These are phyloP conservation scores for Geotrupes spiniger DNA, from an alignment of 2,888 invertebrate genomes.

Conservation along the genomic window DNA sequence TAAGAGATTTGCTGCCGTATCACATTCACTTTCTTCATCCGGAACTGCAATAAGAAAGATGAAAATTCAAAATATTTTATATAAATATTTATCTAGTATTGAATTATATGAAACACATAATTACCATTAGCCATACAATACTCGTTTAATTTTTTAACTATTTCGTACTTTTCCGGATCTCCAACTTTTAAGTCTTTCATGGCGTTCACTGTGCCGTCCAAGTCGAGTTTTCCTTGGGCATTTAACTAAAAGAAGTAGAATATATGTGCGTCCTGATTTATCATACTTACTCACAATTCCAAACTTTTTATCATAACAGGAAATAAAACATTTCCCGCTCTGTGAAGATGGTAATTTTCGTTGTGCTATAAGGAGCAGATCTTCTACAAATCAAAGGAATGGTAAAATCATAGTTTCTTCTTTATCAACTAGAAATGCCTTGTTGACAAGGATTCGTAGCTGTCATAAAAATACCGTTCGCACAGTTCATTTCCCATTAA, in stretches of 20 bases:
- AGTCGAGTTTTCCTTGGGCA: conserved; percentile 24
- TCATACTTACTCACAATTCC: conserved; percentile 10
- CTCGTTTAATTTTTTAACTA: conserved; percentile 23
- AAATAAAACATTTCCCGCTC: no score
- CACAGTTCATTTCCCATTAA: no score
- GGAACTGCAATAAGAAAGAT: conserved; percentile 14
- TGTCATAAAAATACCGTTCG: no score
- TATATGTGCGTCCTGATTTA: background rate
- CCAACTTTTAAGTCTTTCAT: conserved; percentile 22
- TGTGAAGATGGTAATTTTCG: no score
- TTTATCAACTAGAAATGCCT: no score
- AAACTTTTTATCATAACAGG: conserved; percentile 15
- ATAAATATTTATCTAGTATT: background rate
- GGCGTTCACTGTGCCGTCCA: conserved; percentile 12
- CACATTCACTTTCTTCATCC: conserved; percentile 19
- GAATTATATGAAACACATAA: background rate
- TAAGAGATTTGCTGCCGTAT: conserved; percentile 18
- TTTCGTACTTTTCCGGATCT: conserved; percentile 23
- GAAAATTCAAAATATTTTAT: conserved; percentile 8
- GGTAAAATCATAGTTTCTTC: no score
- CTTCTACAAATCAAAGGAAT: no score
- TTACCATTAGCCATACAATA: conserved; percentile 25
- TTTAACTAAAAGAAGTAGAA: conserved; percentile 24
- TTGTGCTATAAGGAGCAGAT: no score
- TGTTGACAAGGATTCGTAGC: no score